A percentile compares a stretch with the other conserved stretches of the same genome.
Evolutionary conservation across 2,888 invertebrate genomes (phyloP).

Genomic region (Laspeyria flexula): DNA sequence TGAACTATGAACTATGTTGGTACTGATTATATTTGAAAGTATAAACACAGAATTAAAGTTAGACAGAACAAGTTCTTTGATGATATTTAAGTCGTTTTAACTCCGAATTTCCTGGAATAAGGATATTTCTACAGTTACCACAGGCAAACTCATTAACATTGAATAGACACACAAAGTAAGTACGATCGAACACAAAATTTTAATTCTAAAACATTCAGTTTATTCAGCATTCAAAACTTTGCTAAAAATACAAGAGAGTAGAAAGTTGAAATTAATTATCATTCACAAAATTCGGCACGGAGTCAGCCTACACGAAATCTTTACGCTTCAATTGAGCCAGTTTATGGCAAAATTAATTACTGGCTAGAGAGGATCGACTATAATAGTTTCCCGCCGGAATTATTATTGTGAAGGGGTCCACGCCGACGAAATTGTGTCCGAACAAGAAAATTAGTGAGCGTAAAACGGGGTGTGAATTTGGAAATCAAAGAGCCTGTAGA

Average conservation of each 20-base stretch:
- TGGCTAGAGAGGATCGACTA: conserved; percentile 83
- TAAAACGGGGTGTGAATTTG: conserved; percentile 85
- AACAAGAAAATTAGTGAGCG: conserved; percentile 86
- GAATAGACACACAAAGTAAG: conserved; percentile 19
- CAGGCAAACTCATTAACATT: conserved; percentile 19
- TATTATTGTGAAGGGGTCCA: conserved; percentile 79
- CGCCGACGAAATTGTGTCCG: conserved; percentile 81
- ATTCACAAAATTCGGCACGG: conserved; percentile 69
- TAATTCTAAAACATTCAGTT: conserved; percentile 43
- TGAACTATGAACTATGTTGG: no score
- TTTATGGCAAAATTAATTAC: conserved; percentile 85
- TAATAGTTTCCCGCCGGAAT: conserved; percentile 84
- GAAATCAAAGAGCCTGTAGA: conserved; percentile 80
- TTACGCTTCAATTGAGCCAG: conserved; percentile 84
- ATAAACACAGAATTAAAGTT: no score
- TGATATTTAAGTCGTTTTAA: no score
- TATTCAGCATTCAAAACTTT: conserved; percentile 51
- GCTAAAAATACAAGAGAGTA: conserved; percentile 68
- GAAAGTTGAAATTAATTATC: conserved; percentile 74
- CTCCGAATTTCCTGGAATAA: background rate
- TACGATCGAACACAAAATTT: conserved; percentile 20
- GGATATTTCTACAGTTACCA: background rate
- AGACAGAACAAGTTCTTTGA: no score
- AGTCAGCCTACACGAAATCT: conserved; percentile 80
- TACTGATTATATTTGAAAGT: no score